Evolutionary conservation across 1,140 invertebrate species (phyloP).

Genomic region (Meloidogyne floridensis): DNA sequence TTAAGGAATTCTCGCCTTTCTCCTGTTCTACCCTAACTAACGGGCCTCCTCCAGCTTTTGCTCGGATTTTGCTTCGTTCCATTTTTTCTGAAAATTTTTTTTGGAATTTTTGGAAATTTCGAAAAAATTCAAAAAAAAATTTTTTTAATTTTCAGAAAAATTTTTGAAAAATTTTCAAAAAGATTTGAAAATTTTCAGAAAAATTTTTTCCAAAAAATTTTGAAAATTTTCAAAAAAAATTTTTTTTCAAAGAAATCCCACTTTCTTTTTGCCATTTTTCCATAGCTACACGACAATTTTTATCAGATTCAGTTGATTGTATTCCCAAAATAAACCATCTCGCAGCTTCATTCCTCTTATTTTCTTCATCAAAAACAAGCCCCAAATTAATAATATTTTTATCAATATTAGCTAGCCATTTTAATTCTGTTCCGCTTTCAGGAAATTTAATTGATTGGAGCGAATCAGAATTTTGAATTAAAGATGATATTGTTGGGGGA

Average conservation of each 20-base stretch:
- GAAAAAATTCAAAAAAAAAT: too few species aligned
- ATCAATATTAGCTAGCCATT: constrained; percentile 22
- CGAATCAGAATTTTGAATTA: constrained; percentile 13
- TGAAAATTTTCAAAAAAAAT: background rate
- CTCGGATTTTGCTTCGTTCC: background rate
- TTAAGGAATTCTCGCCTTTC: background rate
- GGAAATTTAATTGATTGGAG: constrained; percentile 22
- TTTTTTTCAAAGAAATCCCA: background rate
- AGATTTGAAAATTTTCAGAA: background rate
- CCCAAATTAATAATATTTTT: constrained; percentile 33
- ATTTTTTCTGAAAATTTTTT: background rate
- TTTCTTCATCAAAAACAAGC: constrained; percentile 15
- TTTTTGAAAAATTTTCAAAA: too few species aligned
- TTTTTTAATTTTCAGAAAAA: too few species aligned
- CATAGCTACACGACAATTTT: constrained; percentile 23
- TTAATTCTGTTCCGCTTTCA: constrained; percentile 26
- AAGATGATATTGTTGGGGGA: constrained; percentile 11
- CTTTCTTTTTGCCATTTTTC: constrained; percentile 12
- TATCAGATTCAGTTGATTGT: constrained; percentile 26
- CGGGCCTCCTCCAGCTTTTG: background rate
- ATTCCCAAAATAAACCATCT: constrained; percentile 38
- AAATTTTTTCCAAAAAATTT: too few species aligned
- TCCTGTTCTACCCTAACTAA: background rate
- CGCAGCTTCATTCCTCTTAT: too few species aligned
- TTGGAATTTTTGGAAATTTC: background rate